phyloP scores from a whole-genome alignment of 2,888 invertebrate species.

The Sylvicola cinctus region DNA sequence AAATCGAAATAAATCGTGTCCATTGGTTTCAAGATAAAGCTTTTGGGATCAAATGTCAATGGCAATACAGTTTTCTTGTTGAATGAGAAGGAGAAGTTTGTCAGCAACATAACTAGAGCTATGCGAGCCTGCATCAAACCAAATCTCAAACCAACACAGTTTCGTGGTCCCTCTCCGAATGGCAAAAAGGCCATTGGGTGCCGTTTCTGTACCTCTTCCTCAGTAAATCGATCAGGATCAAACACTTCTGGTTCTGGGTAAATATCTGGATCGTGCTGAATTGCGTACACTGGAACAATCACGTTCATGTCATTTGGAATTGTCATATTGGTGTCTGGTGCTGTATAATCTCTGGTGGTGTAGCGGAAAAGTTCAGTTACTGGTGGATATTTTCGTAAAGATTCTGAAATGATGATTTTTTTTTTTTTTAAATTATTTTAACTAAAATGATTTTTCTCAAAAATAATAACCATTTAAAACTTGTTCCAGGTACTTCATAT shows the following conservation, averaged over 20 bases:
- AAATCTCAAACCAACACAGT: neutral
- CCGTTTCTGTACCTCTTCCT: slow-evolving; percentile 11
- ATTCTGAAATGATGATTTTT: slow-evolving; percentile 16
- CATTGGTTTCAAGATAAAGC: too few relatives aligned
- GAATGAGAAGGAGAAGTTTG: too few relatives aligned
- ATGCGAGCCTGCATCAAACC: neutral
- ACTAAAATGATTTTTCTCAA: neutral
- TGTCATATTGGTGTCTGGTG: neutral
- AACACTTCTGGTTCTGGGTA: slow-evolving; percentile 19
- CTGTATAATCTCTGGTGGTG: too few relatives aligned
- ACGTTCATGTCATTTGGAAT: slow-evolving; percentile 5
- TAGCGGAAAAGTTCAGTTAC: slow-evolving; percentile 13
- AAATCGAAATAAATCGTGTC: too few relatives aligned
- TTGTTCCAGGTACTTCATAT: slow-evolving; percentile 23
- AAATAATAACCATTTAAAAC: slow-evolving; percentile 18
- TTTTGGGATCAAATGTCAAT: too few relatives aligned
- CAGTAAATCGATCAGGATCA: slow-evolving; percentile 19
- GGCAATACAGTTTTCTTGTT: too few relatives aligned
- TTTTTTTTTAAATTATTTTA: neutral
- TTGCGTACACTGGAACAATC: slow-evolving; percentile 13
- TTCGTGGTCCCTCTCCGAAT: too few relatives aligned
- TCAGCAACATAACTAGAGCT: neutral
- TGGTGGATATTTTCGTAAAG: slow-evolving; percentile 21
- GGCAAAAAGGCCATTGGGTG: slow-evolving; percentile 13
- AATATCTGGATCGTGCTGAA: slow-evolving; percentile 18